phyloP scores from a whole-genome alignment of 1,140 invertebrate genomes.

The Luehdorfia chinensis region DNA sequence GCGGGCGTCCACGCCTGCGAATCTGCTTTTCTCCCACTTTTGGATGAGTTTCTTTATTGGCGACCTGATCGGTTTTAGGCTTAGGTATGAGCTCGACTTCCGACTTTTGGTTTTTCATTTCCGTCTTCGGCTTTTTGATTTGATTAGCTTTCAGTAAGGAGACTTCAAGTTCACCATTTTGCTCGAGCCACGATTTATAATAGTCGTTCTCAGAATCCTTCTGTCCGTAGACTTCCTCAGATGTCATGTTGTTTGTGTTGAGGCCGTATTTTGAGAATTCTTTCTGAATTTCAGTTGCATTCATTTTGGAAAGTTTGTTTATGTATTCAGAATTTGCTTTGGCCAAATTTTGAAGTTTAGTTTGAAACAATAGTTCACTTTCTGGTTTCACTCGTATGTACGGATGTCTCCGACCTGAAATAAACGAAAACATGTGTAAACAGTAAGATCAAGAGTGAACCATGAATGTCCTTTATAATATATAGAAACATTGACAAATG shows the following conservation, averaged over 20 bases:
- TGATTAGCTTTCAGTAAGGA: conserved; percentile 59
- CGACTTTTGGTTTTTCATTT: conserved; percentile 44
- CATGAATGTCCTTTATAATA: conserved; percentile 53
- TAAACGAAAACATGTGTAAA: conserved; percentile 16
- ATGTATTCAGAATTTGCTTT: conserved; percentile 56
- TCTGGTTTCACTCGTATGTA: conserved; percentile 63
- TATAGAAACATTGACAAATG: conserved; percentile 46
- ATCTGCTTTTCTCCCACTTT: conserved; percentile 49
- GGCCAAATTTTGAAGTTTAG: conserved; percentile 52
- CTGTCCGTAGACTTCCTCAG: conserved; percentile 34
- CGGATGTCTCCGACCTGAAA: conserved; percentile 43
- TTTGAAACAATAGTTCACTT: conserved; percentile 64
- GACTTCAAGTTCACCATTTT: conserved; percentile 72
- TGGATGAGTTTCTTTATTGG: conserved; percentile 36
- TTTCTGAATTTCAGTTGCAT: conserved; percentile 46
- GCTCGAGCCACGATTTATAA: conserved; percentile 70
- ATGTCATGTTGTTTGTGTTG: conserved; percentile 29
- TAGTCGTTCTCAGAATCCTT: conserved; percentile 59
- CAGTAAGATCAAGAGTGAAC: conserved; percentile 41
- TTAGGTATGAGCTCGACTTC: conserved; percentile 64
- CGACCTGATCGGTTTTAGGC: conserved; percentile 25
- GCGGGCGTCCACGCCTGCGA: conserved; percentile 47
- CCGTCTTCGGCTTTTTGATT: conserved; percentile 40
- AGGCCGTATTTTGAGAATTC: conserved; percentile 64
- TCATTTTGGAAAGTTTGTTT: conserved; percentile 58